A percentile compares a stretch with the other conserved stretches of the same genome.
Conservation (phyloP, 2,797 vertebrate species). For the Enteromius trimaculatus region DNA sequence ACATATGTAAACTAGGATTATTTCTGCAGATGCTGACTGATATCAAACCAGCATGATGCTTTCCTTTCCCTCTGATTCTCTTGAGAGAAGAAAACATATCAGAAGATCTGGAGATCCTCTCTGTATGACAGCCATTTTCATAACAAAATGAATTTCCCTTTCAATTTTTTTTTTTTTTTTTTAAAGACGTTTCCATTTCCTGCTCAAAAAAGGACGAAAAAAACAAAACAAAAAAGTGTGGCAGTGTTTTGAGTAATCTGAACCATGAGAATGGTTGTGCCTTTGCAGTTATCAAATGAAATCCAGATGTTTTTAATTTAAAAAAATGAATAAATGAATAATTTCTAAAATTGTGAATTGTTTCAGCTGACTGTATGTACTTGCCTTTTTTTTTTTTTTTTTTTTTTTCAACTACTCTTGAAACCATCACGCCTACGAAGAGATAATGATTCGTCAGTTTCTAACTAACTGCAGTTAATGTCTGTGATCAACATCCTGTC, state of each 20-base stretch:
- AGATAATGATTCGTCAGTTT: neutral
- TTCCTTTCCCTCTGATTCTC: conserved; percentile 62
- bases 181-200: conserved; percentile 72
- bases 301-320: conserved; percentile 87
- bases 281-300: conserved; percentile 85
- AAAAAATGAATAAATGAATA: conserved; percentile 78
- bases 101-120: conserved; percentile 72
- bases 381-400: conserved; percentile 30
- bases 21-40: conserved; percentile 49
- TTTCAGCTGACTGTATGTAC: conserved; percentile 14
- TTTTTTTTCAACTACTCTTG: neutral
- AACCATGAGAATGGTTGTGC: conserved; percentile 83
- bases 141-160: conserved; percentile 57
- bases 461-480: neutral
- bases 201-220: conserved; percentile 67
- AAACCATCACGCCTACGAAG: neutral
- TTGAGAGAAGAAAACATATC: conserved; percentile 69
- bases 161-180: conserved; percentile 65
- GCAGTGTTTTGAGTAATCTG: conserved; percentile 82
- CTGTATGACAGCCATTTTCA: conserved; percentile 65
- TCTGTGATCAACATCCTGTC: conserved; percentile 24
- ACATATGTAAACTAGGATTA: conserved; percentile 41
- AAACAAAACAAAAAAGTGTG: conserved; percentile 68
- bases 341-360: conserved; percentile 75
- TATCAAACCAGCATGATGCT: conserved; percentile 76